A percentile compares a stretch with the other conserved stretches of the same genome.
These are phyloP conservation scores for Gallinago paraguaiae DNA, from an alignment of 2,113 vertebrate genomes.

Conservation along the genomic window DNA sequence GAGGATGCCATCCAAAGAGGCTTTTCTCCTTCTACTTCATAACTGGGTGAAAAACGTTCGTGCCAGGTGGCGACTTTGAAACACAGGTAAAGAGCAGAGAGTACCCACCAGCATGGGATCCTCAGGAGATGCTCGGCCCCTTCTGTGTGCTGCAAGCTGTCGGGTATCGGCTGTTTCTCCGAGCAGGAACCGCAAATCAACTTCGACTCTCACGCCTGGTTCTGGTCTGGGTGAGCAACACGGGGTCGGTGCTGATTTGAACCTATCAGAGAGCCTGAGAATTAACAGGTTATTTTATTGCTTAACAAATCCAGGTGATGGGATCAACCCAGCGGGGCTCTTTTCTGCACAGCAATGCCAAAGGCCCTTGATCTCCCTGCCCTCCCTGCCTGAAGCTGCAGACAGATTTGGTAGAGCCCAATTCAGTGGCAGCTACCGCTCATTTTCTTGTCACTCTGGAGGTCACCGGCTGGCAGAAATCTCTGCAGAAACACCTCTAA, in stretches of 20 bases:
- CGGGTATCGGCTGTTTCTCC: rapidly evolving
- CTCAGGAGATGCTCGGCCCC: background rate
- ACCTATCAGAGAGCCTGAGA: background rate
- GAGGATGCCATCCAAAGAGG: background rate
- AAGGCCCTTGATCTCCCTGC: background rate
- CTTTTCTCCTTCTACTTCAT: background rate
- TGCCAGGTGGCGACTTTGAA: background rate
- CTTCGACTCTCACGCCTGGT: background rate
- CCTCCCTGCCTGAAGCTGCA: background rate
- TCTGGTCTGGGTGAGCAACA: background rate
- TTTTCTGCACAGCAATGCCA: background rate
- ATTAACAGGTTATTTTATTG: background rate
- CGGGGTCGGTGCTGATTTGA: background rate
- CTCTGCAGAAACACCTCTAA: constrained; percentile 24
- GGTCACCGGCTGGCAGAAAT: constrained; percentile 7
- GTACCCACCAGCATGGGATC: rapidly evolving
- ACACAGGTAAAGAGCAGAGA: background rate
- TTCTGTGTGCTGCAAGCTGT: background rate
- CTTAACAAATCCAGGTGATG: background rate
- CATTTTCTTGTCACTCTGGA: background rate
- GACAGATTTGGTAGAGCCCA: background rate
- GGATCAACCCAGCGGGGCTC: background rate
- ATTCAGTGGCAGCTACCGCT: constrained; percentile 5
- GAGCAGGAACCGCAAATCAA: background rate
- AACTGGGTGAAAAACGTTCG: background rate